Conservation (phyloP, 2,797 vertebrate genomes). For the Pogonophryne albipinna region DNA sequence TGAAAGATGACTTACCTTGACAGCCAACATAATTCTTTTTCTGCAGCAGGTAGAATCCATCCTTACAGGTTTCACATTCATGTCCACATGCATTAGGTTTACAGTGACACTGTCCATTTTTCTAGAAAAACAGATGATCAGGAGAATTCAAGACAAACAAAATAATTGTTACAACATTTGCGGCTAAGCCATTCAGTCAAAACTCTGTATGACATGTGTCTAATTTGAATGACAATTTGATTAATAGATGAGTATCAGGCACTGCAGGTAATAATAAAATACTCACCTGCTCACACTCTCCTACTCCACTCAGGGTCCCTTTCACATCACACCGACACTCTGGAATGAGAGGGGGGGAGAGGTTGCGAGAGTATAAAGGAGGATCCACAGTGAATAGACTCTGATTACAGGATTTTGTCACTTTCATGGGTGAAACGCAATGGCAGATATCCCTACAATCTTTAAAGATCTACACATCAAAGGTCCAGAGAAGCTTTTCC, state of each 20-base stretch:
- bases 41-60: conserved; percentile 90
- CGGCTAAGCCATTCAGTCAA: not conserved
- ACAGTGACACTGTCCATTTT: conserved; percentile 90
- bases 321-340: conserved; percentile 91
- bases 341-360: conserved; percentile 65
- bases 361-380: conserved; percentile 38
- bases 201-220: not conserved
- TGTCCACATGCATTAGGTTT: conserved; percentile 87
- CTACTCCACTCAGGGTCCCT: conserved; percentile 91
- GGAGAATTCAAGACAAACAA: not conserved
- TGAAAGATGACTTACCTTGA: conserved; percentile 83
- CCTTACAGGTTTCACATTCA: conserved; percentile 88
- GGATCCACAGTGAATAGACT: conserved; percentile 69
- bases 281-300: conserved; percentile 92
- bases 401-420: conserved; percentile 77
- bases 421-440: conserved; percentile 65
- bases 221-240: not conserved
- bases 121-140: conserved; percentile 74
- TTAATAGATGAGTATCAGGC: not conserved
- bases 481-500: conserved; percentile 49
- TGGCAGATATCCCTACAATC: conserved; percentile 58
- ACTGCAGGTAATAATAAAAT: conserved; percentile 19
- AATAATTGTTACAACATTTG: not conserved
- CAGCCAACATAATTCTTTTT: conserved; percentile 93
- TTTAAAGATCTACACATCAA: conserved; percentile 69